Conservation (phyloP, 2,113 vertebrate species). For the Muntiacus muntjak region DNA sequence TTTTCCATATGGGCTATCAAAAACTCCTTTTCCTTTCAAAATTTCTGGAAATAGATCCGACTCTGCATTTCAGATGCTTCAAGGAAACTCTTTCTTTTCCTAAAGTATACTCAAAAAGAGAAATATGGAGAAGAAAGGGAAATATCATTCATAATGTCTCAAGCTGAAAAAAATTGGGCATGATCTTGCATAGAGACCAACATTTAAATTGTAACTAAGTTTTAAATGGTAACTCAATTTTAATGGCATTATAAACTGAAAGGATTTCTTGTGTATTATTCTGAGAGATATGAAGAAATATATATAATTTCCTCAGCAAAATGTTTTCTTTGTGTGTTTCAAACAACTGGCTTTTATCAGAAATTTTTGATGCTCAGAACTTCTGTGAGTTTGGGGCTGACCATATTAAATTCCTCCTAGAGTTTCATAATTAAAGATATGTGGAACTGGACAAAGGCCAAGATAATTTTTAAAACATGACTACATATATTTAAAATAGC, state of each 20-base stretch:
- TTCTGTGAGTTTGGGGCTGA: background rate
- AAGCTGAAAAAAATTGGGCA: background rate
- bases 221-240: background rate
- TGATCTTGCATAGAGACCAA: background rate
- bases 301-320: background rate
- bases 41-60: background rate
- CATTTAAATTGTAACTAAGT: background rate
- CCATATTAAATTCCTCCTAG: background rate
- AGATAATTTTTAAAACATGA: background rate
- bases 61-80: background rate
- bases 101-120: background rate
- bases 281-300: background rate
- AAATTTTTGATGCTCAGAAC: background rate
- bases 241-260: background rate
- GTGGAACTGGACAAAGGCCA: background rate
- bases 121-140: background rate
- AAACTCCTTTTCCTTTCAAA: background rate
- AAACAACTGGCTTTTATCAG: background rate
- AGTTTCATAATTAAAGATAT: background rate
- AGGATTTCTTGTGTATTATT: background rate
- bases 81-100: background rate
- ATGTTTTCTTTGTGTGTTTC: background rate
- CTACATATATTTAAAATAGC: background rate
- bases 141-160: background rate
- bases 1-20: background rate